Percentiles rank a stretch among this genome's conserved stretches.
phyloP scores from a whole-genome alignment of 2,797 vertebrate species.

The Karalla daura region DNA sequence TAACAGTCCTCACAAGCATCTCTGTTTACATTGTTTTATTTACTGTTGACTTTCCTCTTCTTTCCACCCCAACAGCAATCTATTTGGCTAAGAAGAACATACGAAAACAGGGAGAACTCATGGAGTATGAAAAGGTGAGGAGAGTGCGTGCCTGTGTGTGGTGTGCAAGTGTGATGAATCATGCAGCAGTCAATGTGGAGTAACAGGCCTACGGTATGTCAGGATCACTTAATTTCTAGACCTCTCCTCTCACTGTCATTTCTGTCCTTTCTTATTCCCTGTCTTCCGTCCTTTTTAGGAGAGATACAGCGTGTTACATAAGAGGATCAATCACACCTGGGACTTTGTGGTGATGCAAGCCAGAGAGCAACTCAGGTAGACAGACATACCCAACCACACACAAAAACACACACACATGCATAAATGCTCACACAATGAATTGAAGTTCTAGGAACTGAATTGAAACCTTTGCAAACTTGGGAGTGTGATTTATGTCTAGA shows the following conservation, averaged over 20 bases:
- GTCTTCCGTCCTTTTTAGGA: slow-evolving; percentile 77
- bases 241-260: not conserved
- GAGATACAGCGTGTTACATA: slow-evolving; percentile 90
- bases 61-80: slow-evolving; percentile 82
- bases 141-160: slow-evolving; percentile 1
- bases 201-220: not conserved
- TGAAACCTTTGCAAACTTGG: too few species aligned
- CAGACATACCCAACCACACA: not conserved
- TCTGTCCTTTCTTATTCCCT: not conserved
- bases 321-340: slow-evolving; percentile 94
- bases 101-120: slow-evolving; percentile 90
- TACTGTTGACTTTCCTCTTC: not conserved
- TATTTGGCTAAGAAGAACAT: slow-evolving; percentile 97
- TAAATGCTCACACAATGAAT: not conserved
- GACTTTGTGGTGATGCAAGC: slow-evolving; percentile 98
- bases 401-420: not conserved
- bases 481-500: slow-evolving; percentile 75
- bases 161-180: slow-evolving; percentile 18
- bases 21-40: not conserved
- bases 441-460: too few species aligned
- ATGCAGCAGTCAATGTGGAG: not conserved
- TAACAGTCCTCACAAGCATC: not conserved
- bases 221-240: not conserved
- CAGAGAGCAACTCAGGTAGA: slow-evolving; percentile 92
- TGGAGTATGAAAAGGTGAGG: slow-evolving; percentile 93